These are phyloP conservation scores for Platysteira castanea DNA, from an alignment of 2,113 vertebrate genomes.

Conservation along the genomic window DNA sequence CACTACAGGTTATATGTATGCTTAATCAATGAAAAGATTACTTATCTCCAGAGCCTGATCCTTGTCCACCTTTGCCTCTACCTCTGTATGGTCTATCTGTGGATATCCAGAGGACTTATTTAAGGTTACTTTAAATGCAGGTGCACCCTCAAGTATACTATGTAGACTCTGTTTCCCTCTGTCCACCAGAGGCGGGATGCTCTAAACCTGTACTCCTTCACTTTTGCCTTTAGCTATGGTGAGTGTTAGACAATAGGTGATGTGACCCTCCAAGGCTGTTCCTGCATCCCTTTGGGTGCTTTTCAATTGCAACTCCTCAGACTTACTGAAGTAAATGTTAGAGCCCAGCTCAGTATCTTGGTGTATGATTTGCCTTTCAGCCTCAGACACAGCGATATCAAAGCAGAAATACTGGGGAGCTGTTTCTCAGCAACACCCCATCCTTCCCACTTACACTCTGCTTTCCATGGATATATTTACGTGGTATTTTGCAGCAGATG, in stretches of 20 bases:
- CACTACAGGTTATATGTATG: not conserved
- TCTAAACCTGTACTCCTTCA: not conserved
- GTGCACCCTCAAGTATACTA: not conserved
- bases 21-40: not conserved
- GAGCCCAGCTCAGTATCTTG: not conserved
- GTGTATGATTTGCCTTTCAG: not conserved
- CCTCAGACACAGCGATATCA: not conserved
- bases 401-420: not conserved
- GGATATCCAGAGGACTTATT: not conserved
- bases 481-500: slow-evolving; percentile 33
- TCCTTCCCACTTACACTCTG: slow-evolving; percentile 37
- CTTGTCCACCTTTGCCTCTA: not conserved
- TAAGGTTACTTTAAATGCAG: not conserved
- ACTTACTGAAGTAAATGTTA: not conserved
- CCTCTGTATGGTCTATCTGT: not conserved
- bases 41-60: not conserved
- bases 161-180: not conserved
- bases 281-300: not conserved
- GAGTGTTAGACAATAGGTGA: not conserved
- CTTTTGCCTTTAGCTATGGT: not conserved
- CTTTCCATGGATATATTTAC: slow-evolving; percentile 44
- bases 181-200: not conserved
- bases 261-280: not conserved
- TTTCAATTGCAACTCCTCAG: not conserved
- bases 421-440: slow-evolving; percentile 49